These are phyloP conservation scores for Tragelaphus buxtoni DNA, from an alignment of 2,113 vertebrate species.

Conservation along the genomic window DNA sequence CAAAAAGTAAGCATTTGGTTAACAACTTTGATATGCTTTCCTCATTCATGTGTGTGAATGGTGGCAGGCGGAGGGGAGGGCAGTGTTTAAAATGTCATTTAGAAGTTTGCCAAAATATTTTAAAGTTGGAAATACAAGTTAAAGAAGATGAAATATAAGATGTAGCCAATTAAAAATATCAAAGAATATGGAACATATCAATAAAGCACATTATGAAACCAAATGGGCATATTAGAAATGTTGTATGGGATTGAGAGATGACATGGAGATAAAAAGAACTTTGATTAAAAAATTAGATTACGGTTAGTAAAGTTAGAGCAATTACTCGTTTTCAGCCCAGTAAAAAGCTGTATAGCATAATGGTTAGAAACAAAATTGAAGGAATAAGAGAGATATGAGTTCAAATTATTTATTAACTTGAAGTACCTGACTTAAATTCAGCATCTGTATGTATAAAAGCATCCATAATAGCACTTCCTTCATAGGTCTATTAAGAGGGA, in stretches of 20 bases:
- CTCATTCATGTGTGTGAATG: background rate
- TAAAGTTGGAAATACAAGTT: background rate
- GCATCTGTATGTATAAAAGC: background rate
- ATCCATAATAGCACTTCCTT: background rate
- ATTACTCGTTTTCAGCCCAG: background rate
- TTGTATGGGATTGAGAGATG: background rate
- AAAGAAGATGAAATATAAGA: background rate
- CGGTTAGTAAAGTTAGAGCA: background rate
- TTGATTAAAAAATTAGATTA: background rate
- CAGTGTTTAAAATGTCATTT: background rate
- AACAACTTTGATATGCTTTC: background rate
- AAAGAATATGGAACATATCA: background rate
- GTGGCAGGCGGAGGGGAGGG: fast-evolving
- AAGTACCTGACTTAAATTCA: background rate
- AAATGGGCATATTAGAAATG: background rate
- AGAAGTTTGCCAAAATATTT: background rate
- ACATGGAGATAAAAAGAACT: background rate
- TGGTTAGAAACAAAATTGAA: background rate
- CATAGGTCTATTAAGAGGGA: background rate
- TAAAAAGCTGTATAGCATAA: background rate
- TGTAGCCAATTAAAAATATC: background rate
- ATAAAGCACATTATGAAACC: background rate
- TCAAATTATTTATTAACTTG: background rate
- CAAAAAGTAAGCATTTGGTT: background rate
- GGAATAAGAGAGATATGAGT: background rate